Percentiles rank a stretch among this genome's conserved stretches.
Conservation (phyloP, 2,113 vertebrate species). For the Macrotus californicus region DNA sequence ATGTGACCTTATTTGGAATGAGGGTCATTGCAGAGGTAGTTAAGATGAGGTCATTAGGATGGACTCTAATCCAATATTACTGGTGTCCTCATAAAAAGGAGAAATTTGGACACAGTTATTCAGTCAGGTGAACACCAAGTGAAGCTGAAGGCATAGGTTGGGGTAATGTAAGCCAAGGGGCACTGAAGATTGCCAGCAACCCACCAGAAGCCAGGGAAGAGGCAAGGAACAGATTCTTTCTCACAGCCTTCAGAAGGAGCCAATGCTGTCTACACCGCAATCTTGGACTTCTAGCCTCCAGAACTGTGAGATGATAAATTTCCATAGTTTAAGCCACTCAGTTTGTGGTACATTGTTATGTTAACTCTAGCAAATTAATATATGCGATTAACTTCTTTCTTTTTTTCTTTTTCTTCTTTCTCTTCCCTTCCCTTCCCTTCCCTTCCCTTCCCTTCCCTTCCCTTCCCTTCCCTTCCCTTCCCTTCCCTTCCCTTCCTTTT, state of each 20-base stretch:
- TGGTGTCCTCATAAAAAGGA: background rate
- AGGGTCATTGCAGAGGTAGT: background rate
- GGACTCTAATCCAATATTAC: background rate
- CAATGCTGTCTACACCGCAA: background rate
- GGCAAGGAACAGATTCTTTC: background rate
- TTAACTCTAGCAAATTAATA: background rate
- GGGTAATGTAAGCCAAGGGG: background rate
- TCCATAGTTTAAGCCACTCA: background rate
- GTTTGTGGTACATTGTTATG: background rate
- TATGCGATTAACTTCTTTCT: background rate
- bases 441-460: rapidly evolving
- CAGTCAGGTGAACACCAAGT: background rate
- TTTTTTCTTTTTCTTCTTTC: rapidly evolving
- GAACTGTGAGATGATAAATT: background rate
- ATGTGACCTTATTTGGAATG: background rate
- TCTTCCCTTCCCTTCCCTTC: rapidly evolving
- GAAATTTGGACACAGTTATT: background rate
- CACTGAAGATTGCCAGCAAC: background rate
- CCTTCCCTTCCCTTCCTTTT: background rate
- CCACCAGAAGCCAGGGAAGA: background rate
- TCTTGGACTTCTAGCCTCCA: background rate
- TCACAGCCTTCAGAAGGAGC: background rate
- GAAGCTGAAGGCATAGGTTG: background rate
- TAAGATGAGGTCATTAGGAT: background rate
- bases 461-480: background rate